Base-by-base conservation (phyloP, 2,113 vertebrate genomes). In the Hyaena hyaena region DNA sequence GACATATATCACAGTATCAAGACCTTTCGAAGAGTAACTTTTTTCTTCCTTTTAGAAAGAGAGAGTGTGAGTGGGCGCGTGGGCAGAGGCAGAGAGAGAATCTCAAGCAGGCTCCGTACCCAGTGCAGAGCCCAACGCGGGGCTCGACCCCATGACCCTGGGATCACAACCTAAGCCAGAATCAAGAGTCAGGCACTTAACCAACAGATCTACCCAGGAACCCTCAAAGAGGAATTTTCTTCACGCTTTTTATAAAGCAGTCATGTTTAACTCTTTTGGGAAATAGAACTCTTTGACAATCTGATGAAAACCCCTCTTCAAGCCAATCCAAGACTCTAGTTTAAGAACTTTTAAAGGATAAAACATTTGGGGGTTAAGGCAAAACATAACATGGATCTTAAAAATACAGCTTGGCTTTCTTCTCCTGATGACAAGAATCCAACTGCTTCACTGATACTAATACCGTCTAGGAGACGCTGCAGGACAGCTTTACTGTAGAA, bases 331-430 rank as follows among this genome's bases (percentile, higher is more conserved):
- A 61, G 28, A 90, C 39, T 88, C 48, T 68, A 66, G 26, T 69
- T 86, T 88, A 73, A 85, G 28, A 71, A n/a, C 7, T 84, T 94
- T 93, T 43, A 71, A 94, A 96, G 79, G 66, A 53, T 82, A 90
- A 90, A 88, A 69, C 19, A 71, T 53, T 1, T 79, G 15, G 45
- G 24, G n/a, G 7, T 88, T 65, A 89, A 76, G 45, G 61, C 4
- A 73, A 92, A 61, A 74, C 17, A 73, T 31, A 53, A 45, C 19
- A 28, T 50, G 10, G 94, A 86, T 73, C 91, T 87, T 89, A 50
- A 95, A 86, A 97, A 95, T 76, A 89, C 58, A 73, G n/a, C 39
- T 23, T 66, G 15, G 50, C 9, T 93, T 93, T 90, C 14, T 48
- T 61, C 23, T 90, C n/a, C 26, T 33, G 43, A 24, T 92, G 39